Evolutionary conservation across 2,797 vertebrate genomes (phyloP), one percentile per base, ranked within the genome.

Genomic region (Sebastes kiyomatsui): DNA sequence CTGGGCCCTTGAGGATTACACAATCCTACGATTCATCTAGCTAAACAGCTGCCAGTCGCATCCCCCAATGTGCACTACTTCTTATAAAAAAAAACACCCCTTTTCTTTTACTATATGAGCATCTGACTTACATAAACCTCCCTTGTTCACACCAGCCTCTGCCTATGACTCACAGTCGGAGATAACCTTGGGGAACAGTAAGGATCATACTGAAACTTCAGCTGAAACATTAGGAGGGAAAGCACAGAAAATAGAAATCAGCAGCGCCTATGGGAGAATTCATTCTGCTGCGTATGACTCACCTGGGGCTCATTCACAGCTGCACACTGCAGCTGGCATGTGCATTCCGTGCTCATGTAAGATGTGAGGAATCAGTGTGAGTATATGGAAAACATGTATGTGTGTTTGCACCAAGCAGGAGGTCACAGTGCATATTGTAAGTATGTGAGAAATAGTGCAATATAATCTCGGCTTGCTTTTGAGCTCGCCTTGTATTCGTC

Each of bases 91-190:
- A 80, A 58, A 80, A 27, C 59, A 72, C 14, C 54, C 25, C 18
- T 67, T 67, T 67, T 86, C 22, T 58, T 75, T 71, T 9, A 79
- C 23, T 42, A 59, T 69, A 60, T 58, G 55, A 75, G 75, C 68
- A 67, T 33, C 28, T 72, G 66, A 65, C 83, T 85, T 85, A 77
- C 60, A 65, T 81, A 81, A 88, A 84, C 58, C 82, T 54, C 32
- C 2, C 66, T 72, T 61, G 38, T 85, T 88, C 52, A 58, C 38
- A 66, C 73, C 49, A 58, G 61, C 79, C 62, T 84, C 77, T 72
- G 66, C 52, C 76, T 58, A 72, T 94, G 92, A 93, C 87, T 92
- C 92, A 93, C 46, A 77, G 70, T 12, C 20, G 77, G 76, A 87
- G 86, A 87, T 78, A 61, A 83, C 87, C 84, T 85, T n/a, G 6